Percentiles rank a stretch among this genome's conserved stretches.
Evolutionary conservation across 2,888 invertebrate species (phyloP).

Genomic region (Anticlea derivata): DNA sequence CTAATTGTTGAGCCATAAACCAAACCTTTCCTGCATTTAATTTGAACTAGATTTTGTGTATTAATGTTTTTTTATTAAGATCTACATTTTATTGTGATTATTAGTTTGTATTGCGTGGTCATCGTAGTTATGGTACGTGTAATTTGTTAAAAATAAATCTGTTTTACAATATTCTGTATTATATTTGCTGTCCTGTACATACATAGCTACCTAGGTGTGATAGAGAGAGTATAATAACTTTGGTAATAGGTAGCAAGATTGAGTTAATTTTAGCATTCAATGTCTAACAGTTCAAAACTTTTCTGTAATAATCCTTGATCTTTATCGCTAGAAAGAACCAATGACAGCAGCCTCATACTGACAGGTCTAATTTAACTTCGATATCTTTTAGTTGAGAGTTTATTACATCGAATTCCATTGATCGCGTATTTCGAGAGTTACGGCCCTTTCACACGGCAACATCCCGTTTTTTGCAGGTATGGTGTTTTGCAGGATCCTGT

Average conservation of each 20-base stretch:
- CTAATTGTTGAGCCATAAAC: background rate
- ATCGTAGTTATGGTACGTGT: constrained; percentile 41
- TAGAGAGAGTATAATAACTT: too few species aligned
- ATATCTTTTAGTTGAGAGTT: background rate
- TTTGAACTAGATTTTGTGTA: constrained; percentile 42
- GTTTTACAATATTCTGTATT: constrained; percentile 43
- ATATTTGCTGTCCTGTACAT: background rate
- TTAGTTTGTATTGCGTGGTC: constrained; percentile 44
- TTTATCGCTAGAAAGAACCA: background rate
- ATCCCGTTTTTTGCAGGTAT: too few species aligned
- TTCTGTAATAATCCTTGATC: background rate
- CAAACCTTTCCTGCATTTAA: constrained; percentile 24
- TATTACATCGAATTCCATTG: too few species aligned
- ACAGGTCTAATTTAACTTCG: background rate
- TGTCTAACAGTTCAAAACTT: background rate
- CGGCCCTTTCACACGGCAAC: too few species aligned
- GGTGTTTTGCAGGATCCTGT: too few species aligned
- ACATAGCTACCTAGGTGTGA: background rate
- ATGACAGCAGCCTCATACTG: background rate
- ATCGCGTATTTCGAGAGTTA: background rate
- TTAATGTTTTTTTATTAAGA: constrained; percentile 42
- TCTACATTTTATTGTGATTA: constrained; percentile 48
- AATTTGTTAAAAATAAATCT: constrained; percentile 69
- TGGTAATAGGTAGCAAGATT: too few species aligned
- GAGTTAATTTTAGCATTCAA: background rate